Base-by-base conservation (phyloP, 2,113 vertebrate species). In the Osmerus eperlanus region DNA sequence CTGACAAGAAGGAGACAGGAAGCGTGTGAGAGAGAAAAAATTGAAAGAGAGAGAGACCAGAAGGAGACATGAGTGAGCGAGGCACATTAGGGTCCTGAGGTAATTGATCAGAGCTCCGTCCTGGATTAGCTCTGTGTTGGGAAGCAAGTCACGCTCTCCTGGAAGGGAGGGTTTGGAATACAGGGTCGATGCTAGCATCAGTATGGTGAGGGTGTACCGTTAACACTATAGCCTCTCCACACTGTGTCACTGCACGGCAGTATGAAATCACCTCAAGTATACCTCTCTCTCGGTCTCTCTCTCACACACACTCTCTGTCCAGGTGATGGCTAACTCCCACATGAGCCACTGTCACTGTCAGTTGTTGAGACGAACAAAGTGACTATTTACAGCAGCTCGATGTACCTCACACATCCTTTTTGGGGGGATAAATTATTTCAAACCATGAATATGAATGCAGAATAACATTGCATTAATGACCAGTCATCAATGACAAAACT, bases 391-490 rank as follows among this genome's bases (percentile, higher is more conserved):
- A 12, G 47, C 62, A 51, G 51, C 69, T 58, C 58, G 16, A 16
- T 69, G 19, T 54, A 79, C 58, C 36, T 74, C 74, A 18, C 53
- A 23, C 5, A n/a, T 11, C 13, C 59, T 82, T 66, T 64, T 56
- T 60, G 72, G 68, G 32, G 7, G 7, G 41, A 47, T 47, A 47
- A 47, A 47, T 7, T 4, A 12, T 47, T 47, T 47, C 41, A 47
- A 47, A 47, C 9, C 9, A 67, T 79, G 47, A 76, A 87, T 83
- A 83, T 82, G 81, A 78, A 87, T 87, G 72, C 73, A 64, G 67
- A 66, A 72, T 78, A 11, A 79, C 77, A 77, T 76, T 78, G 76
- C 81, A 85, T 79, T 70, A 76, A 79, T 76, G 66, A n/a, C 14
- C 75, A 73, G 70, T 61, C 54, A 73, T 77, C 60, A 72, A 70